Base-by-base conservation (phyloP, 1,140 invertebrate genomes). In the Rhopalosiphum maidis region DNA sequence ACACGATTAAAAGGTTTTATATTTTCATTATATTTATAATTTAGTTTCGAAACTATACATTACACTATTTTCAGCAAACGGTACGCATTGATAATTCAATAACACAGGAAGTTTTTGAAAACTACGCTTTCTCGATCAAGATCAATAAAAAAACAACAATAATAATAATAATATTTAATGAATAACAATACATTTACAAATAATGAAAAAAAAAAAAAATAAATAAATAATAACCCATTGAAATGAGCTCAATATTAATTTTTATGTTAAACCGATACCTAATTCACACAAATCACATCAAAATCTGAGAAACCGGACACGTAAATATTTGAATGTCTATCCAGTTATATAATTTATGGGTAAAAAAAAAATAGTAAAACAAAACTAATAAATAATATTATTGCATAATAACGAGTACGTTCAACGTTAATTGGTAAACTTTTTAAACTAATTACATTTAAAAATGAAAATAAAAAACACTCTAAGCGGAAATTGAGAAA, bases 241-340 rank as follows among this genome's bases (percentile, higher is more conserved):
- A 22, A 82, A 82, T 82, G 23, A 35, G 35, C 1, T 83, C 22
- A 83, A 8, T 83, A 41, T 88, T 88, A 18, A 68, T 68, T 68
- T 68, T n/a, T n/a, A n/a, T 6, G n/a, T 22, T n/a, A 21, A 77
- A n/a, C 18, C 15, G 30, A 77, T 77, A 77, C 60, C 3, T 15
- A 77, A 77, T 21, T 77, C 30, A 77, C 60, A 18, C 4, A 8
- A 54, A 15, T 48, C 21, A 88, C 23, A 51, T 83, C 91, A 23
- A 92, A 92, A 92, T 83, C 91, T 92, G 91, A 92, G 91, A 92
- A 25, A 85, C 91, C 91, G n/a, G 37, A 83, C 41, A 77, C 68
- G 41, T 91, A 30, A 68, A 89, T 35, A 54, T 51, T 89, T 35
- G 43, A 48, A 89, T 48, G 46, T 54, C 18, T 35, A 89, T 51